Conservation (phyloP, 2,888 invertebrate genomes). For the Serrognathus titanus region DNA sequence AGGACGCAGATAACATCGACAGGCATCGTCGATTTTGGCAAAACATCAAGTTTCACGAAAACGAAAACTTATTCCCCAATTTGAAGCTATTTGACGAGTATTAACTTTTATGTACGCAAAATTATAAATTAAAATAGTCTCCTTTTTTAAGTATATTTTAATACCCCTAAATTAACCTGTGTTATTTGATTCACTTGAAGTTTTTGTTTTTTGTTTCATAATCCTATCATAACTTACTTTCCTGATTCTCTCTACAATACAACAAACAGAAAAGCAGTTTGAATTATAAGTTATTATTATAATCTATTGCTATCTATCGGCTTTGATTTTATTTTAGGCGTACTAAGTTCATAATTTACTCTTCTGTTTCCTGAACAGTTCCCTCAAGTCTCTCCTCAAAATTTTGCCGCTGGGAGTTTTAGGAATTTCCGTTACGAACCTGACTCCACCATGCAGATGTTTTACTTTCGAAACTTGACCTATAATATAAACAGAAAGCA, state of each 20-base stretch:
- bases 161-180: too few relatives aligned
- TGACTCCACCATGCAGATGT: conserved; percentile 68
- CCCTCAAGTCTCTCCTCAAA: conserved; percentile 54
- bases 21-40: conserved; percentile 12
- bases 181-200: too few relatives aligned
- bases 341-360: too few relatives aligned
- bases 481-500: conserved; percentile 4
- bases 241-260: too few relatives aligned
- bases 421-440: conserved; percentile 71
- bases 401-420: conserved; percentile 79
- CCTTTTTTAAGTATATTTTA: too few relatives aligned
- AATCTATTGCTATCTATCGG: too few relatives aligned
- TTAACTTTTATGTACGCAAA: neutral
- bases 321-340: too few relatives aligned
- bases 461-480: conserved; percentile 66
- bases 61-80: conserved; percentile 8
- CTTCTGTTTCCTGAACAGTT: conserved; percentile 3
- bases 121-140: too few relatives aligned
- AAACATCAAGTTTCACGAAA: conserved; percentile 10
- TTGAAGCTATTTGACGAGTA: neutral
- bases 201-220: too few relatives aligned
- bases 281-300: too few relatives aligned
- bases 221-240: too few relatives aligned
- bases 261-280: too few relatives aligned
- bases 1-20: conserved; percentile 9